Percentiles rank a stretch among this genome's conserved stretches.
These are phyloP conservation scores for Macrostomum lignano DNA, from an alignment of 1,140 invertebrate genomes.

Conservation along the genomic window DNA sequence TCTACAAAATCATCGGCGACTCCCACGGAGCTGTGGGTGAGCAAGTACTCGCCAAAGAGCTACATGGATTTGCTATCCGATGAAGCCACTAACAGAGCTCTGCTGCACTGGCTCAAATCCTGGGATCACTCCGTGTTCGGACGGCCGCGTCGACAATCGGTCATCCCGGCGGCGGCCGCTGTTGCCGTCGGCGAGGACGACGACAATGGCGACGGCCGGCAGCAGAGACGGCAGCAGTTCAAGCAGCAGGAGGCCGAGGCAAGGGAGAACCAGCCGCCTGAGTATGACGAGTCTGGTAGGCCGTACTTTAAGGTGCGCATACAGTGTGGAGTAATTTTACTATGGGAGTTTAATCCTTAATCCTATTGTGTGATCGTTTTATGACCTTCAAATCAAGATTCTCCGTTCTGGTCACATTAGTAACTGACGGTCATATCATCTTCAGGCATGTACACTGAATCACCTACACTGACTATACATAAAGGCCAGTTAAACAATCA, in stretches of 20 bases:
- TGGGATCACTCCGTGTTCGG: slow-evolving; percentile 65
- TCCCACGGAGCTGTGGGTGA: slow-evolving; percentile 83
- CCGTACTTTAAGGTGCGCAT: no score
- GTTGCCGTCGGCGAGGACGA: slow-evolving; percentile 1
- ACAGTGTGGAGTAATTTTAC: no score
- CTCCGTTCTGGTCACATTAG: no score
- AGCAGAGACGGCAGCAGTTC: slow-evolving; percentile 6
- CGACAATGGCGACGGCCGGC: slow-evolving; percentile 13
- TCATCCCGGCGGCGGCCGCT: neutral
- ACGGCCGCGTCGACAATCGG: slow-evolving; percentile 11
- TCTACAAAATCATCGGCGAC: no score
- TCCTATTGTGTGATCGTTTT: no score
- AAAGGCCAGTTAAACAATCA: no score
- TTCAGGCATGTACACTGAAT: no score
- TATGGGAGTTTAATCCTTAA: no score
- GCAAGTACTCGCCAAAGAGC: slow-evolving; percentile 51
- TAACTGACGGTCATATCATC: no score
- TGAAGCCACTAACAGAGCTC: slow-evolving; percentile 44
- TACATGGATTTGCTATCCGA: slow-evolving; percentile 58
- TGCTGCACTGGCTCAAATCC: slow-evolving; percentile 65
- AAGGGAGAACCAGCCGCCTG: neutral
- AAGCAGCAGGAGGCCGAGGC: neutral
- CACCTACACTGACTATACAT: no score
- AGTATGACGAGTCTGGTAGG: no score
- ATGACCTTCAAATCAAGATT: no score